Evolutionary conservation across 2,113 vertebrate genomes (phyloP), one percentile per base, ranked within the genome.

Genomic region (Aptenodytes patagonicus): DNA sequence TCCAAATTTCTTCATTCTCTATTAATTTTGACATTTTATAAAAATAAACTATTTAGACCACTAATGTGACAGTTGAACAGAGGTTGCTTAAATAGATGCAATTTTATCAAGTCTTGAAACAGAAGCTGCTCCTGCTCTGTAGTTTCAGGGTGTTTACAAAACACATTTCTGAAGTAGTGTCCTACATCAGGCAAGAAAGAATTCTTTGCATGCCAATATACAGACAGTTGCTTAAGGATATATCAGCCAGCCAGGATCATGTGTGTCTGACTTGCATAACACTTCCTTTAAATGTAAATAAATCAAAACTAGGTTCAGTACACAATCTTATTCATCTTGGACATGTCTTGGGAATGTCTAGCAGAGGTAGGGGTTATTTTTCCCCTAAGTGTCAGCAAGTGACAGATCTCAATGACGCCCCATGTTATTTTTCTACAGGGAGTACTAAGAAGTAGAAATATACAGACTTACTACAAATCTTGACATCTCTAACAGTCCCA

Each of bases 391-490:
- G 90, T 91, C 93, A 89, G 70, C 3, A 1, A 90, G 77, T 96
- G 96, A 96, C 95, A 97, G 87, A 93, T 97, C 70, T 96, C 97
- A 96, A 21, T 87, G 95, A 96, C 93, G 92, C 92, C 90, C 89
- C 49, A 18, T 4, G 20, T 46, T 97, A 90, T 96, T 97, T 97
- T 95, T 94, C 96, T 96, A 94, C 95, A 90, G 95, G 95, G 89
- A 95, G 34, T n/a, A 92, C 32, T 65, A 73, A 92, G 73, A 66
- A 90, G 64, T 28, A 91, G 78, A 93, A 90, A 93, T 52, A 84
- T 7, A 42, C 52, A 85, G 76, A 77, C 78, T 96, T 87, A 57
- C 79, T 78, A 95, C 10, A 11, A 79, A 92, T 92, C 87, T 89
- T 97, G 94, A 96, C 93, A 93, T 96, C 70, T 64, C 80, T 76